These are phyloP conservation scores for Macroglossus sobrinus DNA, from an alignment of 2,113 vertebrate genomes.

Conservation along the genomic window DNA sequence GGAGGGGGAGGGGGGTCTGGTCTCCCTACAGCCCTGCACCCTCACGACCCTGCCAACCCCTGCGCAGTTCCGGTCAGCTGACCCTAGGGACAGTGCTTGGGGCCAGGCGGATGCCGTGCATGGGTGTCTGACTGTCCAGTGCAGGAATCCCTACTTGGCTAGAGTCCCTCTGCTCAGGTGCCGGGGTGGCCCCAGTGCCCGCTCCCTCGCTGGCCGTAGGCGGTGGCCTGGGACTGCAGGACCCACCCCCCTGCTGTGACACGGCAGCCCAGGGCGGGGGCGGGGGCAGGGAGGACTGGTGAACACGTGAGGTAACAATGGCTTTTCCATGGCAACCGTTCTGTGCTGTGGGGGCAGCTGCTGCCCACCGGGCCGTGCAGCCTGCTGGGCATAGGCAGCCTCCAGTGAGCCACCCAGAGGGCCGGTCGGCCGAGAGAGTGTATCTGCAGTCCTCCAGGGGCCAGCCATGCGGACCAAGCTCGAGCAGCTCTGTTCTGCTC, in stretches of 20 bases:
- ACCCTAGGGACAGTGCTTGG: neutral
- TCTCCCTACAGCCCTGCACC: accelerated
- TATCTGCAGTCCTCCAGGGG: neutral
- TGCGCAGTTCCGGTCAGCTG: neutral
- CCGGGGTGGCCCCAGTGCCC: neutral
- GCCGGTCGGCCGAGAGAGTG: neutral
- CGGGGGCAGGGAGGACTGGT: neutral
- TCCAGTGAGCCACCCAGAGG: neutral
- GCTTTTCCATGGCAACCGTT: neutral
- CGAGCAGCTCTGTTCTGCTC: neutral
- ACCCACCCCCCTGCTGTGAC: neutral
- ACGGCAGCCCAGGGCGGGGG: neutral
- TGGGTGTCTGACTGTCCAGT: accelerated
- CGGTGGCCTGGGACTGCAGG: neutral
- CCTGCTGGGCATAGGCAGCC: neutral
- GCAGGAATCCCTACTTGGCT: neutral
- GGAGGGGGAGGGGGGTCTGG: neutral
- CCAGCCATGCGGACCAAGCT: neutral
- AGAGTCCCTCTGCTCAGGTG: neutral
- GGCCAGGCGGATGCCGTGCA: neutral
- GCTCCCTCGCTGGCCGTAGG: neutral
- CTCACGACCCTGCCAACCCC: neutral
- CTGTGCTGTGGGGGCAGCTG: neutral
- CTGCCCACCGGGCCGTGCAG: neutral
- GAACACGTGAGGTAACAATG: neutral